Conservation (phyloP, 2,888 invertebrate genomes). For the Archips crataeganus region DNA sequence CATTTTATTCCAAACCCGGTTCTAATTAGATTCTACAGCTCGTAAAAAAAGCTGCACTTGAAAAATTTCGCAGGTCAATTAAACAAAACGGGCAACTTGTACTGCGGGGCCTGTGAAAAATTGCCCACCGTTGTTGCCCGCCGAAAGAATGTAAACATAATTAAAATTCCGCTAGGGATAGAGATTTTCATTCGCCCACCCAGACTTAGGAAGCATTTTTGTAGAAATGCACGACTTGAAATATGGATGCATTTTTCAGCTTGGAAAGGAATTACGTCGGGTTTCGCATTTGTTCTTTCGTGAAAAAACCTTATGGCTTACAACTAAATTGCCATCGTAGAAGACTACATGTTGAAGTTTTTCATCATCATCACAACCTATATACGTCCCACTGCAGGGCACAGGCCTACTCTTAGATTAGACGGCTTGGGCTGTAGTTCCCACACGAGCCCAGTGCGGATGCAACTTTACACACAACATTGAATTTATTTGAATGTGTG, state of each 20-base stretch:
- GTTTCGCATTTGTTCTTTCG: slow-evolving; percentile 9
- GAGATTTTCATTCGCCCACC: slow-evolving; percentile 48
- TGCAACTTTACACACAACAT: too few species aligned
- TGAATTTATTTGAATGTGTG: too few species aligned
- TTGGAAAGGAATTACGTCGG: slow-evolving; percentile 22
- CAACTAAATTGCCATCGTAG: background rate
- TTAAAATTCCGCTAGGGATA: slow-evolving; percentile 63
- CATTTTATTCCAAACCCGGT: background rate
- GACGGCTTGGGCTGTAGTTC: too few species aligned
- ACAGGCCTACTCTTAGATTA: too few species aligned
- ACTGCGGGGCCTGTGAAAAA: slow-evolving; percentile 55
- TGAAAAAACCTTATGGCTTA: background rate
- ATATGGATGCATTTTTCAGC: slow-evolving; percentile 41
- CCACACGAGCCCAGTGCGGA: too few species aligned
- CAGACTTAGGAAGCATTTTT: slow-evolving; percentile 39
- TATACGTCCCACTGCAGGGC: too few species aligned
- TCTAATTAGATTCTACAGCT: slow-evolving; percentile 30
- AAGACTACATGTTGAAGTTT: background rate
- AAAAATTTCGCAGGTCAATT: slow-evolving; percentile 57
- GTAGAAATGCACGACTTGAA: slow-evolving; percentile 41
- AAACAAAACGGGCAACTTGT: slow-evolving; percentile 46
- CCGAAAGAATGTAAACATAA: slow-evolving; percentile 72
- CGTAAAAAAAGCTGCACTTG: slow-evolving; percentile 45
- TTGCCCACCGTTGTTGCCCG: slow-evolving; percentile 58
- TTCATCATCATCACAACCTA: too few species aligned